These are phyloP conservation scores for Pseudeuparius sepicola DNA, from an alignment of 2,888 invertebrate genomes.

Conservation along the genomic window DNA sequence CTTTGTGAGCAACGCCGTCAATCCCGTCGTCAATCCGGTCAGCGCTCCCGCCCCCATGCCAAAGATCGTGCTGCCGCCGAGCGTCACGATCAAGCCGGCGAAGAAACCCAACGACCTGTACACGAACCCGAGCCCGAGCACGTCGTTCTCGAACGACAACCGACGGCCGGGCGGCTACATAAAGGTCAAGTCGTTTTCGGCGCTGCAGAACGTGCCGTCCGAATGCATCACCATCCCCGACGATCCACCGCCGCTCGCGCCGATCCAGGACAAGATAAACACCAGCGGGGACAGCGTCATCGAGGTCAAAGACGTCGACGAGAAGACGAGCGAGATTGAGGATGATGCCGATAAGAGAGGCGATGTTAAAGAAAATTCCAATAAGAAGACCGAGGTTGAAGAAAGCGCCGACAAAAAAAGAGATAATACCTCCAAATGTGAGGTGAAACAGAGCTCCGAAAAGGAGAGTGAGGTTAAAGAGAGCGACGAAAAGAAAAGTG, in stretches of 20 bases:
- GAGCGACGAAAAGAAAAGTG: not conserved
- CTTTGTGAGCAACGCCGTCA: constrained; percentile 35
- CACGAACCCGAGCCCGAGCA: not conserved
- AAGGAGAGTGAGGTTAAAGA: not conserved
- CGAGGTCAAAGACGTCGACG: too few relatives aligned
- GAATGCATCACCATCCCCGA: constrained; percentile 35
- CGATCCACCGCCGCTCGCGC: constrained; percentile 27
- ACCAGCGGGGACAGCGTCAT: too few relatives aligned
- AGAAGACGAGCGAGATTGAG: too few relatives aligned
- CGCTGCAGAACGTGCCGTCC: constrained; percentile 30
- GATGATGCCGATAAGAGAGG: too few relatives aligned
- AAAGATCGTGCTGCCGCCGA: not conserved
- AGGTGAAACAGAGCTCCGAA: not conserved
- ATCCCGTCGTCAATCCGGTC: constrained; percentile 16
- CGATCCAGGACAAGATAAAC: too few relatives aligned
- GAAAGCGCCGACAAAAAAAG: not conserved
- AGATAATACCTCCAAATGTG: constrained; percentile 2
- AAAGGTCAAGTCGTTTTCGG: constrained; percentile 32
- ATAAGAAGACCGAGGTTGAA: too few relatives aligned
- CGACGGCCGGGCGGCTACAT: constrained; percentile 19
- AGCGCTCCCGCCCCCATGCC: constrained; percentile 17
- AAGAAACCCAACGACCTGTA: not conserved
- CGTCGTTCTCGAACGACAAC: not conserved
- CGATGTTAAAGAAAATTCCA: too few relatives aligned
- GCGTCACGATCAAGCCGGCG: not conserved